These are phyloP conservation scores for Syrmaticus mikado DNA, from an alignment of 2,113 vertebrate species.

Conservation along the genomic window DNA sequence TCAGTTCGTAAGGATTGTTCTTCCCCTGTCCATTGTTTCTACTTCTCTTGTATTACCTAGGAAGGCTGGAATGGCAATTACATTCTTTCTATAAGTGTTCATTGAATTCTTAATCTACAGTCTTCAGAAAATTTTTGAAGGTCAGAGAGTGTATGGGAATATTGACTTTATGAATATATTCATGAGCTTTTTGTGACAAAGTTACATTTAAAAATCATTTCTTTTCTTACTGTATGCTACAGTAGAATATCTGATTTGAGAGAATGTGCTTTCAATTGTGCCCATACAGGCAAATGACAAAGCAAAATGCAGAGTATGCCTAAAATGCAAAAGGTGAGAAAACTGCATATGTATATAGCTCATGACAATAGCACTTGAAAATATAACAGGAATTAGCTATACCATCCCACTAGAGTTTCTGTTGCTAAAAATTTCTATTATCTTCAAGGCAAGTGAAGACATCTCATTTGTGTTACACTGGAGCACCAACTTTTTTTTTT, in stretches of 20 bases:
- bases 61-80: background rate
- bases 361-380: background rate
- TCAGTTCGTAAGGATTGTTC: background rate
- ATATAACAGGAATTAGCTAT: background rate
- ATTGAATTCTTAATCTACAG: background rate
- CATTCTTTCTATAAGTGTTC: background rate
- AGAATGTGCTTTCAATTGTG: background rate
- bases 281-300: background rate
- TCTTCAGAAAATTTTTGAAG: constrained; percentile 1
- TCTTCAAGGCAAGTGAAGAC: background rate
- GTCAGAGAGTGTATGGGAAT: background rate
- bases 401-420: background rate
- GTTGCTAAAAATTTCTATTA: background rate
- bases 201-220: background rate
- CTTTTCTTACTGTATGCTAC: background rate
- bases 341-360: background rate
- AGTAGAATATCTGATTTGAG: background rate
- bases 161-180: constrained; percentile 4
- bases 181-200: background rate
- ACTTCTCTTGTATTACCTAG: background rate
- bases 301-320: background rate
- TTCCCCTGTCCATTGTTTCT: background rate
- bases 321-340: background rate
- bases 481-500: background rate
- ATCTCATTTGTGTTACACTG: background rate